Conservation (phyloP, 2,888 invertebrate species). For the Eudasyphora cyanicolor region DNA sequence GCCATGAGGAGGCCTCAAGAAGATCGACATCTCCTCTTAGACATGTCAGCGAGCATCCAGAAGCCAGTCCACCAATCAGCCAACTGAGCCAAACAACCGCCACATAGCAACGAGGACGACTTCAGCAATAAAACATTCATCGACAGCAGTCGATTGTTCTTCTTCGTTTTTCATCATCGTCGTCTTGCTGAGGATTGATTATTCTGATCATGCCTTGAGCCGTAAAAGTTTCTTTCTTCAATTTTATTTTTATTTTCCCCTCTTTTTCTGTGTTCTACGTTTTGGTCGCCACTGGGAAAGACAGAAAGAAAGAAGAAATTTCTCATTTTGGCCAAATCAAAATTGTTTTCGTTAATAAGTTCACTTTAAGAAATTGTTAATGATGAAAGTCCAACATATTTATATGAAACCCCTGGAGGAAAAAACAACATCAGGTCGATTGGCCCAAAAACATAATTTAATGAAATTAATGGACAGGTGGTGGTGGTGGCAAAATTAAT, state of each 20-base stretch:
- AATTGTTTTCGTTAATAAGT: slow-evolving; percentile 30
- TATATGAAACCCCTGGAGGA: neutral
- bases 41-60: slow-evolving; percentile 55
- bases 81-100: neutral
- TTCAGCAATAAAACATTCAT: neutral
- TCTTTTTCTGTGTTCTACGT: neutral
- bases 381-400: slow-evolving; percentile 21
- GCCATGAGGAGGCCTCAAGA: neutral
- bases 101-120: neutral
- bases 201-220: slow-evolving; percentile 57
- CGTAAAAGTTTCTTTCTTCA: slow-evolving; percentile 11
- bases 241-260: too few species aligned
- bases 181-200: slow-evolving; percentile 24
- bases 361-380: slow-evolving; percentile 2
- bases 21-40: slow-evolving; percentile 35
- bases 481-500: neutral
- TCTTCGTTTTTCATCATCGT: slow-evolving; percentile 12
- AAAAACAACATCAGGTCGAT: neutral
- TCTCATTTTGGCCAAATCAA: slow-evolving; percentile 34
- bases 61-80: neutral
- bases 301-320: slow-evolving; percentile 16
- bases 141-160: neutral
- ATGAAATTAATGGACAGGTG: slow-evolving; percentile 23
- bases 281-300: neutral
- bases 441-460: slow-evolving; percentile 11